Percentiles rank a stretch among this genome's conserved stretches.
Conservation (phyloP, 2,113 vertebrate species). For the Sarotherodon lohbergeri region DNA sequence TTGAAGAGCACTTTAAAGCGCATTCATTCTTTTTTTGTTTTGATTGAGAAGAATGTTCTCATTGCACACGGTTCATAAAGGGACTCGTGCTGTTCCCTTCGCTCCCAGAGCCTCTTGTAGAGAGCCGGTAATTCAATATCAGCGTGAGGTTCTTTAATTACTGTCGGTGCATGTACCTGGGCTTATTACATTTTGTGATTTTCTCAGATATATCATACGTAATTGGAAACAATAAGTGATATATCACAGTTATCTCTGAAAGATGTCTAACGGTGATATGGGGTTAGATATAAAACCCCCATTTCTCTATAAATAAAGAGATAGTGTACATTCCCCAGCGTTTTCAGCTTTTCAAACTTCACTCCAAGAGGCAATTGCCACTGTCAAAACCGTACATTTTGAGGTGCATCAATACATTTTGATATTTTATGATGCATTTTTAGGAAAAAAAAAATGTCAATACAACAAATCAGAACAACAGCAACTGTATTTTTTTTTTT, state of each 20-base stretch:
- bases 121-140: neutral
- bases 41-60: neutral
- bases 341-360: neutral
- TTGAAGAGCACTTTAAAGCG: neutral
- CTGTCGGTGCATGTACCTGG: neutral
- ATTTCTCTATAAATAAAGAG: neutral
- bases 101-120: neutral
- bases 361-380: neutral
- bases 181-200: neutral
- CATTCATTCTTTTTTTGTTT: neutral
- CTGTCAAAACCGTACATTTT: neutral
- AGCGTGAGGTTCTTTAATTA: neutral
- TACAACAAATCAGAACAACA: neutral
- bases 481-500: neutral
- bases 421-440: neutral
- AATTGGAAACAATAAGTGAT: neutral
- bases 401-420: neutral
- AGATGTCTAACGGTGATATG: neutral
- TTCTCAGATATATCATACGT: neutral
- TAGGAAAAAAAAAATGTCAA: neutral
- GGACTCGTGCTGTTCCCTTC: neutral
- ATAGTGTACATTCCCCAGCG: neutral
- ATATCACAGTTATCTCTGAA: neutral
- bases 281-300: neutral
- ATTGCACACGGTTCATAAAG: neutral